phyloP scores from a whole-genome alignment of 2,113 vertebrate genomes.

The Illadopsis cleaveri region DNA sequence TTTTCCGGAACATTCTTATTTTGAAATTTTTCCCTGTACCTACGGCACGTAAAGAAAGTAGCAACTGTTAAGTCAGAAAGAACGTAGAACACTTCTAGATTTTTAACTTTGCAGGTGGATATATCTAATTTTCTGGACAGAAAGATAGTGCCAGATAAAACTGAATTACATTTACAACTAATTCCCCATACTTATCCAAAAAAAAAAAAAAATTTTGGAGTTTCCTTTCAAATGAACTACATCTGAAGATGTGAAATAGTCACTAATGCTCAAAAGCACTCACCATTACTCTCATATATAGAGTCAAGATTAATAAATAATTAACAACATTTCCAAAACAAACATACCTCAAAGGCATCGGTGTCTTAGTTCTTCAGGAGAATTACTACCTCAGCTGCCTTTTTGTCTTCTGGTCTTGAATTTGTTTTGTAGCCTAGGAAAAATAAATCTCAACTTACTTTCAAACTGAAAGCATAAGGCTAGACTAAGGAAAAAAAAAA shows the following conservation, averaged over 20 bases:
- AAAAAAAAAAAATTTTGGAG: neutral
- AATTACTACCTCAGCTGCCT: neutral
- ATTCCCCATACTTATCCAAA: neutral
- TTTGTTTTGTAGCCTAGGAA: conserved; percentile 30
- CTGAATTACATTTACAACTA: neutral
- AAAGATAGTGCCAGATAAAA: neutral
- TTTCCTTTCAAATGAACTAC: neutral
- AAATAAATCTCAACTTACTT: conserved; percentile 43
- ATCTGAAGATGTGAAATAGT: neutral
- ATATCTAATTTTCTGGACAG: neutral
- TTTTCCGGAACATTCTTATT: neutral
- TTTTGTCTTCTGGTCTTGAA: conserved; percentile 15
- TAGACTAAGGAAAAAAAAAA: neutral
- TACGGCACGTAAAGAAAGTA: neutral
- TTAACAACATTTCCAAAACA: conserved; percentile 6
- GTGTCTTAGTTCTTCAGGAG: neutral
- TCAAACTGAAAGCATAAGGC: conserved; percentile 25
- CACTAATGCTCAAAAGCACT: neutral
- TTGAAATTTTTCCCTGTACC: neutral
- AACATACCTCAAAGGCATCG: conserved; percentile 19
- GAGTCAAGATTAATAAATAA: neutral
- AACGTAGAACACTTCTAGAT: fast-evolving
- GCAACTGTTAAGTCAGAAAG: neutral
- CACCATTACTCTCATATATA: neutral
- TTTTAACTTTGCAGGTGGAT: neutral